Percentiles rank a stretch among this genome's conserved stretches.
These are phyloP conservation scores for Eudemis profundana DNA, from an alignment of 2,888 invertebrate genomes.

Conservation along the genomic window DNA sequence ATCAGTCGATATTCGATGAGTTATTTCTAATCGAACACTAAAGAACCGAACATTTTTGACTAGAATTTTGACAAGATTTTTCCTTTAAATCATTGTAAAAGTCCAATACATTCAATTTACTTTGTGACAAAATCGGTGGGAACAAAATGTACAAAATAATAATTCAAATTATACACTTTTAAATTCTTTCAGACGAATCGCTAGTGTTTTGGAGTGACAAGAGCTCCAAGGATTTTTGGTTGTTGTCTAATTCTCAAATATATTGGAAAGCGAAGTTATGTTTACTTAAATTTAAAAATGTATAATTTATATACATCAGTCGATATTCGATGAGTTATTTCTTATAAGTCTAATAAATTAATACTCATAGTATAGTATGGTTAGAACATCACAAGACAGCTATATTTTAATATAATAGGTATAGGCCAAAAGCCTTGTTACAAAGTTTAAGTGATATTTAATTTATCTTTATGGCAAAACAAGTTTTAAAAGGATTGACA, in stretches of 20 bases:
- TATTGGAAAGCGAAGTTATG: too few species aligned
- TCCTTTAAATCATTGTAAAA: neutral
- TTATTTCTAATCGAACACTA: neutral
- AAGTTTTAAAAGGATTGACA: too few species aligned
- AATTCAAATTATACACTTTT: neutral
- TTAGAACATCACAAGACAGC: constrained; percentile 1
- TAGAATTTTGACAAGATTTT: constrained; percentile 29
- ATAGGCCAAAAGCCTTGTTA: too few species aligned
- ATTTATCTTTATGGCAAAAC: too few species aligned
- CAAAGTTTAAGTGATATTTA: too few species aligned
- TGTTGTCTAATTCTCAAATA: neutral
- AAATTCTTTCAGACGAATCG: neutral
- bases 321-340: constrained; percentile 15
- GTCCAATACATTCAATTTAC: neutral
- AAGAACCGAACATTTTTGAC: constrained; percentile 30
- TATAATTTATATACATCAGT: constrained; percentile 3
- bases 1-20: constrained; percentile 18
- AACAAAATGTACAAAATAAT: neutral
- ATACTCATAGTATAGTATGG: constrained; percentile 16
- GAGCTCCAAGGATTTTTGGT: too few species aligned
- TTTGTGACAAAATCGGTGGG: constrained; percentile 21
- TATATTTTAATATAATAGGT: neutral
- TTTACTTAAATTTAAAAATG: neutral
- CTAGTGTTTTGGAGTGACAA: too few species aligned
- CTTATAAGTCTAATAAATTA: constrained; percentile 11